Base-by-base conservation (phyloP, 1,140 invertebrate species). In the Neodiprion lecontei region DNA sequence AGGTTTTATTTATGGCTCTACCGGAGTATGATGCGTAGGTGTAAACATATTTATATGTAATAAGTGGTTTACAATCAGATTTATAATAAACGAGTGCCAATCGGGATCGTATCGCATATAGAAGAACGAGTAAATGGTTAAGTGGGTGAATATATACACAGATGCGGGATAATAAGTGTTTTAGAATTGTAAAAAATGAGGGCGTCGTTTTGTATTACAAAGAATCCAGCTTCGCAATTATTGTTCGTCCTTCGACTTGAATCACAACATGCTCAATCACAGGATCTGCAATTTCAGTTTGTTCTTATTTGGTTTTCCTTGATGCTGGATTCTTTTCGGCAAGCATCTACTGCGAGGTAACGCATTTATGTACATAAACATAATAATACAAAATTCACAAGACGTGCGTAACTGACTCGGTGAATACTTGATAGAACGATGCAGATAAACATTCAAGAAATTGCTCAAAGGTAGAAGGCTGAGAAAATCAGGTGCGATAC, bases 311-410 rank as follows among this genome's bases (percentile, higher is more conserved):
- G n/a, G 53, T 61, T 40, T 40, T 61, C 53, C 53, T 0, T 12
- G 11, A 61, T n/a, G 53, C 53, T 61, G n/a, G 53, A 61, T 61
- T 61, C 53, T 61, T 40, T 40, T 61, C 53, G 53, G 53, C 53
- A 61, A 61, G 53, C 53, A 61, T 11, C 11, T 61, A 61, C n/a
- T 61, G 53, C 53, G 7, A 61, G 7, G 1, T 61, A 8, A 40
- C 28, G 28, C 28, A 40, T 21, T 21, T 21, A 21, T 21, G 17
- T 40, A 40, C 28, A 40, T 4, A 40, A 3, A 5, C 5, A 40
- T 40, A 40, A 40, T 40, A 40, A 40, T 3, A 40, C 28, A 40
- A 1, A 40, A 40, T 40, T 40, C 28, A 40, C 28, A 40, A 40
- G 5, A 40, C 28, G 28, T 40, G 28, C 1, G 5, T 40, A 40